Conservation (phyloP, 2,113 vertebrate genomes). For the Ancistrus triradiatus region DNA sequence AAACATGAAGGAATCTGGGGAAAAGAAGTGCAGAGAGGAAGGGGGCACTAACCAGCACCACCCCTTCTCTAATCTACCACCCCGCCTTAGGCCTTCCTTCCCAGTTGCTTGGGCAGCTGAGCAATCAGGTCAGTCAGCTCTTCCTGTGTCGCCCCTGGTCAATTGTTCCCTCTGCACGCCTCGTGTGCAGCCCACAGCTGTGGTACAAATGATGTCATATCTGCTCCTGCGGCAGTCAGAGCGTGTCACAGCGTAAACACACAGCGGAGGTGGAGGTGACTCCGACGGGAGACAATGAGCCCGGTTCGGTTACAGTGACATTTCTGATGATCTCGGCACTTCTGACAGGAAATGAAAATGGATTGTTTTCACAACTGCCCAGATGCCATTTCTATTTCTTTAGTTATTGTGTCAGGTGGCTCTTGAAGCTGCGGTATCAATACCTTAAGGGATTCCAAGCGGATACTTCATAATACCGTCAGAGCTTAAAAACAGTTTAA, state of each 20-base stretch:
- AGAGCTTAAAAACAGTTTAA: slow-evolving; percentile 37
- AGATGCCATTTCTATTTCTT: slow-evolving; percentile 13
- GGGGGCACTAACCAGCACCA: slow-evolving; percentile 46
- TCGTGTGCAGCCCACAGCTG: slow-evolving; percentile 66
- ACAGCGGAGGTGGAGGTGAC: slow-evolving; percentile 44
- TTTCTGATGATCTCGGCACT: slow-evolving; percentile 44
- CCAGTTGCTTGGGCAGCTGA: slow-evolving; percentile 64
- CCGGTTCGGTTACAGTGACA: slow-evolving; percentile 26
- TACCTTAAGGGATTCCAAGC: slow-evolving; percentile 34
- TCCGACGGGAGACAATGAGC: slow-evolving; percentile 38
- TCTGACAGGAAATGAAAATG: slow-evolving; percentile 27
- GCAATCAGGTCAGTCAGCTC: slow-evolving; percentile 69
- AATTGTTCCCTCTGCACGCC: slow-evolving; percentile 57
- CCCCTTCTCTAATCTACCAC: slow-evolving; percentile 56
- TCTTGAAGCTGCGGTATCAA: no score
- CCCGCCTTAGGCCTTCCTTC: slow-evolving; percentile 63
- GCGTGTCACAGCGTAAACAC: slow-evolving; percentile 47
- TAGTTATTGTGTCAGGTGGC: slow-evolving; percentile 17
- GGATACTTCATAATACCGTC: slow-evolving; percentile 41
- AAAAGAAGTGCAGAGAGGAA: slow-evolving; percentile 6
- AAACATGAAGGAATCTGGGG: slow-evolving; percentile 27
- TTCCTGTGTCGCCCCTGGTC: slow-evolving; percentile 48
- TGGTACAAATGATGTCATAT: slow-evolving; percentile 62
- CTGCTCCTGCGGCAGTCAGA: slow-evolving; percentile 32
- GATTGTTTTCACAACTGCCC: slow-evolving; percentile 6